Percentiles rank a stretch among this genome's conserved stretches.
phyloP scores from a whole-genome alignment of 2,113 vertebrate species.

The Arenaria interpres region DNA sequence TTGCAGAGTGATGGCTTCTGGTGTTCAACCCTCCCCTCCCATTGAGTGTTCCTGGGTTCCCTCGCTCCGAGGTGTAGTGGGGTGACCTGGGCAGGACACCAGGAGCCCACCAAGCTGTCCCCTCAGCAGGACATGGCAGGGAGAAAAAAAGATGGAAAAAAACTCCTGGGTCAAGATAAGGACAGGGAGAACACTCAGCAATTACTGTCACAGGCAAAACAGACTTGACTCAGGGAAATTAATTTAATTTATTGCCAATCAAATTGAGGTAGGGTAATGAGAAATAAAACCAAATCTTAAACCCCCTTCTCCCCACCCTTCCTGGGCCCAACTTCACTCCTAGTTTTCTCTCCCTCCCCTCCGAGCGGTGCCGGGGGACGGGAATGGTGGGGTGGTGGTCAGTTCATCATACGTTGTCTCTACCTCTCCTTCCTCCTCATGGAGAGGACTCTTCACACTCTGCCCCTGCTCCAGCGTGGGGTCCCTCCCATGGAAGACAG shows the following conservation, averaged over 20 bases:
- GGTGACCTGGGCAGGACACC: neutral
- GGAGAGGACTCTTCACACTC: neutral
- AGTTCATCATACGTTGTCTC: neutral
- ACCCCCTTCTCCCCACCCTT: neutral
- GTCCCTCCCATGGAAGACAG: neutral
- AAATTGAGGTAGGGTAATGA: neutral
- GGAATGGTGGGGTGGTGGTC: neutral
- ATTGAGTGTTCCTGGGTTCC: neutral
- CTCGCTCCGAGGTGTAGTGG: neutral
- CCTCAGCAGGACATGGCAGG: neutral
- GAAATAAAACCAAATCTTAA: neutral
- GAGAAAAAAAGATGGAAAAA: neutral
- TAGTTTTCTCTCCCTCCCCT: neutral
- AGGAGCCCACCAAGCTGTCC: neutral
- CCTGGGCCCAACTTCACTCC: neutral
- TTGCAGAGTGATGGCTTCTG: neutral
- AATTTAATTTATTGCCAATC: neutral
- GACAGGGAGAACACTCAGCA: neutral
- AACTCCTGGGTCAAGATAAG: neutral
- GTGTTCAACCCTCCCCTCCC: neutral
- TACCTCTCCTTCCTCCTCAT: neutral
- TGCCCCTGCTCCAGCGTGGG: neutral
- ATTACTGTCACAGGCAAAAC: neutral
- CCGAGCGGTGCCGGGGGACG: fast-evolving
- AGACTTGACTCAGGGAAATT: neutral